Evolutionary conservation across 2,113 vertebrate genomes (phyloP).

Genomic region (Podilymbus podiceps): DNA sequence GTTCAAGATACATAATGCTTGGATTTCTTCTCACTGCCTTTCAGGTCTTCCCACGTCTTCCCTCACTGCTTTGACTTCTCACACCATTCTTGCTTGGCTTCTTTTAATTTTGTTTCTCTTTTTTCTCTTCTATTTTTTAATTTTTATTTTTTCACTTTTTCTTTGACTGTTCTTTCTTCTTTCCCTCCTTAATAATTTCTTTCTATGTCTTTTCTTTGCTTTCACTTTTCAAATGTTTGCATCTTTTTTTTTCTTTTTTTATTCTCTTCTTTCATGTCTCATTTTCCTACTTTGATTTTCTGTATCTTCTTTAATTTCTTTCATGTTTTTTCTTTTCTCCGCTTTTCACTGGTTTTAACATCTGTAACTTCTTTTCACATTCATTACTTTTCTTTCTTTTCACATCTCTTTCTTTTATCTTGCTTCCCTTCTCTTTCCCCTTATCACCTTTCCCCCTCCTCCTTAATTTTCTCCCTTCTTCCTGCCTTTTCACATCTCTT

Average conservation of each 20-base stretch:
- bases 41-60: neutral
- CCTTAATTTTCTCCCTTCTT: neutral
- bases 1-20: neutral
- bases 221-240: too few relatives aligned
- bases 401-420: rapidly evolving
- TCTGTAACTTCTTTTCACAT: neutral
- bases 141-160: neutral
- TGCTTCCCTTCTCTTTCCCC: neutral
- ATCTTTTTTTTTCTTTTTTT: too few relatives aligned
- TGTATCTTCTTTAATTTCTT: too few relatives aligned
- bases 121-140: neutral
- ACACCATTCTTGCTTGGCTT: neutral
- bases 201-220: too few relatives aligned
- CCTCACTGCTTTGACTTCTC: neutral
- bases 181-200: too few relatives aligned
- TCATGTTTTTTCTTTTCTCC: neutral
- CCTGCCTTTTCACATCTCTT: neutral
- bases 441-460: neutral
- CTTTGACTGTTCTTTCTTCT: too few relatives aligned
- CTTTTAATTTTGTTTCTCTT: neutral
- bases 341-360: neutral
- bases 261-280: too few relatives aligned
- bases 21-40: neutral
- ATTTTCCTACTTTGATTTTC: too few relatives aligned
- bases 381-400: neutral